phyloP scores from a whole-genome alignment of 2,113 vertebrate genomes.

The Silurus glanis region DNA sequence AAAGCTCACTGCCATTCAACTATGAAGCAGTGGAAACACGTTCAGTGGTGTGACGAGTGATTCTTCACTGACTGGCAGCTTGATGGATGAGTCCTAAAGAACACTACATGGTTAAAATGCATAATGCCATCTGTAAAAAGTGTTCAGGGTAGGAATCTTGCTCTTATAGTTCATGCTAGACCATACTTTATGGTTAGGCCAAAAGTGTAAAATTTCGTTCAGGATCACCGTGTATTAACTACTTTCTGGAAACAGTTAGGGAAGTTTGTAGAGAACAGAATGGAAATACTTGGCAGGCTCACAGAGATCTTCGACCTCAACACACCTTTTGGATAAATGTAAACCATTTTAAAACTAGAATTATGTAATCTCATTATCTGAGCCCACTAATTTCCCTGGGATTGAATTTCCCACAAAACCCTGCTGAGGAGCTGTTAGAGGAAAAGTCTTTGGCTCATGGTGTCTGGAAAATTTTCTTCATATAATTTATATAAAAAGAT shows the following conservation, averaged over 20 bases:
- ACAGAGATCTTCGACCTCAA: not conserved
- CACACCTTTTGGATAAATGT: not conserved
- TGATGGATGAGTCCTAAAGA: slow-evolving; percentile 17
- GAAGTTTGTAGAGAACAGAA: not conserved
- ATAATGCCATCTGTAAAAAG: not conserved
- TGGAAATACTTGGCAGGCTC: not conserved
- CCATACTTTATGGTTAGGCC: not conserved
- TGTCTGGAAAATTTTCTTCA: not conserved
- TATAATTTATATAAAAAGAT: slow-evolving; percentile 5
- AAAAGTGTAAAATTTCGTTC: not conserved
- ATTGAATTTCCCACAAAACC: not conserved
- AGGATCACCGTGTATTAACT: not conserved
- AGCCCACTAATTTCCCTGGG: too few species aligned
- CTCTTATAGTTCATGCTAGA: too few species aligned
- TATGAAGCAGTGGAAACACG: slow-evolving; percentile 21
- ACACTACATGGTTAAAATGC: slow-evolving; percentile 17
- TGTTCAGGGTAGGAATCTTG: not conserved
- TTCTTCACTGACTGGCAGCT: slow-evolving; percentile 15
- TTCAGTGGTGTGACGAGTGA: not conserved
- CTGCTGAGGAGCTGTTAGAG: not conserved
- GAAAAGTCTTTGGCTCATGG: not conserved
- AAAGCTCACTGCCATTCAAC: not conserved
- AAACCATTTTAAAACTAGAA: not conserved
- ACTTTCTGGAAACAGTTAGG: not conserved
- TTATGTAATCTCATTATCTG: not conserved